phyloP scores from a whole-genome alignment of 2,888 invertebrate species.

The Cheilosia scutellata region DNA sequence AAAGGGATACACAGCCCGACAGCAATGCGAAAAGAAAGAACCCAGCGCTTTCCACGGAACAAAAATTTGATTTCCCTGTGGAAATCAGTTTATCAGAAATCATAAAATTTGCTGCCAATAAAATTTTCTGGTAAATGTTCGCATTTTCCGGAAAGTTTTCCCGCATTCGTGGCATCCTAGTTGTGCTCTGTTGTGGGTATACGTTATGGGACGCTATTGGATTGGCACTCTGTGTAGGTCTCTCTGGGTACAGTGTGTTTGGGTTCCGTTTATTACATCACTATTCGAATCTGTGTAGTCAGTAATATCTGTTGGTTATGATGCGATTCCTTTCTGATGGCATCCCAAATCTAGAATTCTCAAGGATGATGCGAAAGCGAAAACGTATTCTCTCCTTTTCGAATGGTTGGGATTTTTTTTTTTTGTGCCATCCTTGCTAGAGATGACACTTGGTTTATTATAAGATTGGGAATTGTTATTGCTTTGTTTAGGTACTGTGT shows the following conservation, averaged over 20 bases:
- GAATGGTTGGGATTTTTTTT: conserved; percentile 28
- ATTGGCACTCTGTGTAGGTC: conserved; percentile 41
- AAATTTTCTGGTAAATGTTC: conserved; percentile 77
- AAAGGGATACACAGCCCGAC: conserved; percentile 27
- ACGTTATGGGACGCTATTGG: conserved; percentile 46
- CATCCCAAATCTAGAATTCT: conserved; percentile 57
- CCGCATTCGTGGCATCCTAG: conserved; percentile 41
- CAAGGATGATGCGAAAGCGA: conserved; percentile 12
- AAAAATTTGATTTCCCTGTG: conserved; percentile 81
- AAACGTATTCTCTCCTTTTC: conserved; percentile 9
- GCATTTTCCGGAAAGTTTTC: conserved; percentile 75
- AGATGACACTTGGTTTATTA: conserved; percentile 66
- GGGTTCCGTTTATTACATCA: conserved; percentile 68
- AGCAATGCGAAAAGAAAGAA: conserved; percentile 16
- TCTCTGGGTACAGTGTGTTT: conserved; percentile 33
- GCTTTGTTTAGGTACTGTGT: not conserved
- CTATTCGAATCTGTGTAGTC: conserved; percentile 63
- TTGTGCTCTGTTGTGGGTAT: conserved; percentile 3
- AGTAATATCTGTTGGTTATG: conserved; percentile 70
- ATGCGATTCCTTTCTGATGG: conserved; percentile 64
- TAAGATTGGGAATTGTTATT: conserved; percentile 57
- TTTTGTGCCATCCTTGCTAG: conserved; percentile 28
- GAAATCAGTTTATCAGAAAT: conserved; percentile 84
- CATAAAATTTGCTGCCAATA: conserved; percentile 82
- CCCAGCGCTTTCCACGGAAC: conserved; percentile 63